Percentiles rank a stretch among this genome's conserved stretches.
These are phyloP conservation scores for Orchesellides sinensis DNA, from an alignment of 2,888 invertebrate species.

Conservation along the genomic window DNA sequence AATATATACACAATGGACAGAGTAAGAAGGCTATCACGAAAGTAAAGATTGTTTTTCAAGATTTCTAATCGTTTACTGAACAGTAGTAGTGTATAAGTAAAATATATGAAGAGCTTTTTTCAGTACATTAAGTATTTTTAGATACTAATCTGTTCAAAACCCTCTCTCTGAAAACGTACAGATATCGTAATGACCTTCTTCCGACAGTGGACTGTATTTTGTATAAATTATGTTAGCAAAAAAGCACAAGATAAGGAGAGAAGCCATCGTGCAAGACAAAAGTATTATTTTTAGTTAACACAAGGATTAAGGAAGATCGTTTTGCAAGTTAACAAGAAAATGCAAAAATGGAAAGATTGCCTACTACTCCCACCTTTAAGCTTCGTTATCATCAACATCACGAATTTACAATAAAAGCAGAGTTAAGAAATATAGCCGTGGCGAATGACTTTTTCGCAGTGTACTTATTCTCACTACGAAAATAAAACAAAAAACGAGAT, in stretches of 20 bases:
- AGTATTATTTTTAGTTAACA: background rate
- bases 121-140: conserved; percentile 55
- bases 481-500: conserved; percentile 14
- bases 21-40: conserved; percentile 1
- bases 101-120: conserved; percentile 48
- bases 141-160: conserved; percentile 29
- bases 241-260: conserved; percentile 12
- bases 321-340: conserved; percentile 18
- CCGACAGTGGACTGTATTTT: conserved; percentile 48
- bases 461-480: conserved; percentile 44
- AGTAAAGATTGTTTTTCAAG: conserved; percentile 33
- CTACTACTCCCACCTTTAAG: background rate
- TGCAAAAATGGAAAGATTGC: background rate
- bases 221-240: conserved; percentile 53
- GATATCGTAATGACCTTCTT: conserved; percentile 54
- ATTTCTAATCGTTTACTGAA: conserved; percentile 32
- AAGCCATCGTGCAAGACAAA: conserved; percentile 1
- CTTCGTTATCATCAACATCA: background rate
- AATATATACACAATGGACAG: background rate
- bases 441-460: conserved; percentile 54
- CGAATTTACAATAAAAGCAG: background rate
- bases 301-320: conserved; percentile 8
- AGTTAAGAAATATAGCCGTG: conserved; percentile 18
- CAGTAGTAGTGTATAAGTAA: conserved; percentile 4
- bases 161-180: conserved; percentile 31